phyloP scores from a whole-genome alignment of 2,797 vertebrate species.

The Lutjanus argentimaculatus region DNA sequence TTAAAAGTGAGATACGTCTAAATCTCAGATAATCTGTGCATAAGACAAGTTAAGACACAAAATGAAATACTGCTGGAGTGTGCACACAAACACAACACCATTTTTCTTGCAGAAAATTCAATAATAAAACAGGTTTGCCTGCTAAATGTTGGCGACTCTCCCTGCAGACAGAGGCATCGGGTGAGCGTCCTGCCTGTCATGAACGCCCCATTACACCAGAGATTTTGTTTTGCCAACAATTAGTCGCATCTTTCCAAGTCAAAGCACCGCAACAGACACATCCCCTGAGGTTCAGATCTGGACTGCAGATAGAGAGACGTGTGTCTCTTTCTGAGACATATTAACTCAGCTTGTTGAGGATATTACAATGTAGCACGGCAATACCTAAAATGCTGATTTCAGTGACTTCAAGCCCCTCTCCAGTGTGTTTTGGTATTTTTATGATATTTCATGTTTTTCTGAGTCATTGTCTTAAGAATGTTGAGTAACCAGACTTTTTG shows the following conservation, averaged over 20 bases:
- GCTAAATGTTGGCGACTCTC: neutral
- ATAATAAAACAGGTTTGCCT: neutral
- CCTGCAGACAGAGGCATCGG: conserved; percentile 29
- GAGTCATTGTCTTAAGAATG: too few species aligned
- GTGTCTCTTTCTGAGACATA: conserved; percentile 21
- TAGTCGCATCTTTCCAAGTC: conserved; percentile 64
- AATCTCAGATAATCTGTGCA: conserved; percentile 50
- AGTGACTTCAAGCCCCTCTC: too few species aligned
- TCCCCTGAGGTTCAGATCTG: conserved; percentile 37
- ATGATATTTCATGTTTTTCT: too few species aligned
- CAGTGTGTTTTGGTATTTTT: too few species aligned
- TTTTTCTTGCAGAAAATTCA: conserved; percentile 6
- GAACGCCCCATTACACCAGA: conserved; percentile 48
- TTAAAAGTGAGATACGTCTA: conserved; percentile 28
- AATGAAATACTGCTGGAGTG: conserved; percentile 21
- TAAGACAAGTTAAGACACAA: conserved; percentile 21
- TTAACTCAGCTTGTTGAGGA: conserved; percentile 16
- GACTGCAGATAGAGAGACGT: conserved; percentile 18
- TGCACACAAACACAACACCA: neutral
- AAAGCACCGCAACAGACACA: conserved; percentile 43
- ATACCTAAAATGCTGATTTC: neutral
- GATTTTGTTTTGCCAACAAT: conserved; percentile 66
- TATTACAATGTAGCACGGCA: neutral
- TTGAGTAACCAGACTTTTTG: too few species aligned
- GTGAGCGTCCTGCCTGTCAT: conserved; percentile 19